Conservation (phyloP, 2,797 vertebrate genomes). For the Smutsia gigantea region DNA sequence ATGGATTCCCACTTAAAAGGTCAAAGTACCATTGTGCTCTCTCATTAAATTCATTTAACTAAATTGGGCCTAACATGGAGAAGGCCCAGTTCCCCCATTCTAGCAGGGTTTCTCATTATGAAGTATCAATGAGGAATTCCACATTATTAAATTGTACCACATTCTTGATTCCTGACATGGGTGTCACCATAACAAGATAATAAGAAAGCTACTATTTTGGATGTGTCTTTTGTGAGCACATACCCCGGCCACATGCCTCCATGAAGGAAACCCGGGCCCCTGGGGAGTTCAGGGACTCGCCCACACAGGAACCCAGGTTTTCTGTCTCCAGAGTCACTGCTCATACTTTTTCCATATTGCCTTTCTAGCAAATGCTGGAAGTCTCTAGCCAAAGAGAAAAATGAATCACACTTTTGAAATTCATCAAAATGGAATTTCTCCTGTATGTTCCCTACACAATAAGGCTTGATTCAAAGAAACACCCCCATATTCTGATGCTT, state of each 20-base stretch:
- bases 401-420: slow-evolving; percentile 33
- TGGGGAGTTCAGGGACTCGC: background rate
- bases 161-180: background rate
- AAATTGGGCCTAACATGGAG: background rate
- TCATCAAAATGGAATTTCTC: slow-evolving; percentile 54
- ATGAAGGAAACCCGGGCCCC: background rate
- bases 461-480: slow-evolving; percentile 65
- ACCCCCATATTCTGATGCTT: slow-evolving; percentile 58
- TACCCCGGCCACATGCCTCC: accelerated
- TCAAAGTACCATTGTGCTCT: background rate
- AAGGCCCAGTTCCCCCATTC: background rate
- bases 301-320: background rate
- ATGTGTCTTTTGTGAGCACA: too few species aligned
- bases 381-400: background rate
- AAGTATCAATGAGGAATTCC: background rate
- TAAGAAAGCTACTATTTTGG: background rate
- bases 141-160: background rate
- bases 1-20: background rate
- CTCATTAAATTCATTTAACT: background rate
- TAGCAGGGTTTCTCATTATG: background rate
- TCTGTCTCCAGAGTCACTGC: background rate
- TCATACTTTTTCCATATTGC: background rate
- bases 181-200: background rate
- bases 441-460: slow-evolving; percentile 36
- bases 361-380: slow-evolving; percentile 23